Evolutionary conservation across 2,888 invertebrate species (phyloP).

Genomic region (Drosophila kuntzei): DNA sequence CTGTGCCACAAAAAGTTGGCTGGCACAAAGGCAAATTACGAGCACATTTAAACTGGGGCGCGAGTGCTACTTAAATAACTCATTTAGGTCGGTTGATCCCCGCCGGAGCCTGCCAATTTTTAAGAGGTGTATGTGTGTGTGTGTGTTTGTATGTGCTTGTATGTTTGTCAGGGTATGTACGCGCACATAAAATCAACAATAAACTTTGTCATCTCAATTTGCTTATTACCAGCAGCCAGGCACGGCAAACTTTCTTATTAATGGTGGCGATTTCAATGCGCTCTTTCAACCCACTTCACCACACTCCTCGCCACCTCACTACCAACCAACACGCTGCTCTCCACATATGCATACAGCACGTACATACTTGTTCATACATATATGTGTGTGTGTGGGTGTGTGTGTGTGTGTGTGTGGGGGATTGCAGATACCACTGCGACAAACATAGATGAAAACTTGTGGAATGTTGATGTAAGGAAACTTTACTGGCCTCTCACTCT

Average conservation of each 20-base stretch:
- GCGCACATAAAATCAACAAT: slow-evolving; percentile 75
- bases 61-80: slow-evolving; percentile 81
- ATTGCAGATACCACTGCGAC: slow-evolving; percentile 50
- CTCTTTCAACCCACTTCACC: slow-evolving; percentile 8
- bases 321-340: background rate
- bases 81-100: slow-evolving; percentile 74
- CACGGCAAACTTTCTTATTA: slow-evolving; percentile 74
- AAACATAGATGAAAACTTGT: slow-evolving; percentile 41
- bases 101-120: slow-evolving; percentile 43
- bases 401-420: slow-evolving; percentile 17
- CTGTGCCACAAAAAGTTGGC: slow-evolving; percentile 65
- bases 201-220: slow-evolving; percentile 82
- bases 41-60: slow-evolving; percentile 81
- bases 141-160: slow-evolving; percentile 7
- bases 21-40: slow-evolving; percentile 81
- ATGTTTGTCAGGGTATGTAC: slow-evolving; percentile 24
- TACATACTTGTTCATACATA: slow-evolving; percentile 12
- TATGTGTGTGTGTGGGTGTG: slow-evolving; percentile 11
- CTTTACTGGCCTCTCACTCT: slow-evolving; percentile 31
- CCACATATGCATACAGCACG: slow-evolving; percentile 25
- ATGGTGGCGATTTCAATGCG: slow-evolving; percentile 79
- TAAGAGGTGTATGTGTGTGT: slow-evolving; percentile 8
- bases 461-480: slow-evolving; percentile 52
- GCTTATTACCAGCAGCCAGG: slow-evolving; percentile 75
- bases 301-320: background rate